These are phyloP conservation scores for Brotula barbata DNA, from an alignment of 2,797 vertebrate species.

Conservation along the genomic window DNA sequence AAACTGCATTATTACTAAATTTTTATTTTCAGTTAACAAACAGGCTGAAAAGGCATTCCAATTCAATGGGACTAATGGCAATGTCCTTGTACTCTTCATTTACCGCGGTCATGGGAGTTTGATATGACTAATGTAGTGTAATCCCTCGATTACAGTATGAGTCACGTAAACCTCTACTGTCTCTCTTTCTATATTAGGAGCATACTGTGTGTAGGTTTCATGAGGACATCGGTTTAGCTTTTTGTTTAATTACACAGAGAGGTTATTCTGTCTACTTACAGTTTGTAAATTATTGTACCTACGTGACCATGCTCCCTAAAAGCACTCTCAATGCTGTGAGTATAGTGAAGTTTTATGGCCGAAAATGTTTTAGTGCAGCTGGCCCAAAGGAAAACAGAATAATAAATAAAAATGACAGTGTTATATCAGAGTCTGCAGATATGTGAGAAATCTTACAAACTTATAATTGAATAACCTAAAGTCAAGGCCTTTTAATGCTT, in stretches of 20 bases:
- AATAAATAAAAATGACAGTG: conserved; percentile 23
- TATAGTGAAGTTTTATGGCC: conserved; percentile 16
- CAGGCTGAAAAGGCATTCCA: neutral
- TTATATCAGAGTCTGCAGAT: neutral
- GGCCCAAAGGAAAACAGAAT: conserved; percentile 13
- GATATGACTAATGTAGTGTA: neutral
- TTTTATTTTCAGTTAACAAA: too few species aligned
- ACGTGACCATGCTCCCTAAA: conserved; percentile 25
- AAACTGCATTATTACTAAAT: neutral
- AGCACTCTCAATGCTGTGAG: conserved; percentile 19
- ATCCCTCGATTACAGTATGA: conserved; percentile 10
- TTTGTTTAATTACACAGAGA: conserved; percentile 38
- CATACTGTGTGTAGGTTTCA: conserved; percentile 14
- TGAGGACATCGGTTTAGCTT: conserved; percentile 20
- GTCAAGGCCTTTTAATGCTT: conserved; percentile 20
- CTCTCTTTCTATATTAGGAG: neutral
- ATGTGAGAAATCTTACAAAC: conserved; percentile 2
- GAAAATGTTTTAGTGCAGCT: conserved; percentile 19
- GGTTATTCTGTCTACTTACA: conserved; percentile 29
- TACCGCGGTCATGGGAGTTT: conserved; percentile 8
- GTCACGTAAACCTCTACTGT: neutral
- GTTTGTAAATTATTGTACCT: conserved; percentile 23
- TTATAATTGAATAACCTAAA: conserved; percentile 29
- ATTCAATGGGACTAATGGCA: neutral
- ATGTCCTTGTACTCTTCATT: conserved; percentile 12